Percentiles rank a stretch among this genome's conserved stretches.
Conservation (phyloP, 35 echinoderm and acorn worm genomes). For the Apostichopus japonicus region DNA sequence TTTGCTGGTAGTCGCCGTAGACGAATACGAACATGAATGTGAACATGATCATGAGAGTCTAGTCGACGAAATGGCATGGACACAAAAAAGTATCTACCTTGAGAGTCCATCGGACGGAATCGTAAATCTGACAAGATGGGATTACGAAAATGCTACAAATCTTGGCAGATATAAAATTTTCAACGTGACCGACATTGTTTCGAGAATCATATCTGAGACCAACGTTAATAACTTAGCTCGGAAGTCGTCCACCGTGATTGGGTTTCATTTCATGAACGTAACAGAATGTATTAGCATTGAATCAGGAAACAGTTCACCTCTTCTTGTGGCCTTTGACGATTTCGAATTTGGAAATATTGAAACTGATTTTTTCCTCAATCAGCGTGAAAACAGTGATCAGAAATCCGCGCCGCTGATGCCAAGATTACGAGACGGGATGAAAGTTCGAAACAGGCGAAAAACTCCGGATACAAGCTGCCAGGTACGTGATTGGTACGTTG, state of each 20-base stretch:
- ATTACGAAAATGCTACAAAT: background rate
- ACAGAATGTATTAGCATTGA: background rate
- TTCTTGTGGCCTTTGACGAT: background rate
- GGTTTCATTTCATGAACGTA: background rate
- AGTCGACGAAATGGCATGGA: background rate
- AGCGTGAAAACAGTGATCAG: background rate
- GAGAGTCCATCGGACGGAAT: background rate
- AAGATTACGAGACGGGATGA: background rate
- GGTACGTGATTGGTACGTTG: slow-evolving; percentile 1
- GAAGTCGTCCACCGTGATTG: background rate
- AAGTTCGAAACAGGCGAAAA: background rate
- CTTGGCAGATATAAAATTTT: background rate
- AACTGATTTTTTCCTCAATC: background rate
- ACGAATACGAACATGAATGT: background rate
- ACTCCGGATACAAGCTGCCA: background rate
- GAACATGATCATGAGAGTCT: background rate
- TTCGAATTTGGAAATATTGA: background rate
- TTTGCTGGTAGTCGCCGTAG: background rate
- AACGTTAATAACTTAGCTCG: background rate
- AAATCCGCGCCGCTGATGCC: background rate
- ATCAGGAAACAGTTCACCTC: background rate
- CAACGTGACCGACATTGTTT: background rate
- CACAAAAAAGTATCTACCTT: too few relatives aligned
- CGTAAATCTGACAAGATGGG: background rate
- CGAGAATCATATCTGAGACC: background rate